Base-by-base conservation (phyloP, 30 jellyfish, hydroid and myxozoan genomes). In the Aurelia sp. region DNA sequence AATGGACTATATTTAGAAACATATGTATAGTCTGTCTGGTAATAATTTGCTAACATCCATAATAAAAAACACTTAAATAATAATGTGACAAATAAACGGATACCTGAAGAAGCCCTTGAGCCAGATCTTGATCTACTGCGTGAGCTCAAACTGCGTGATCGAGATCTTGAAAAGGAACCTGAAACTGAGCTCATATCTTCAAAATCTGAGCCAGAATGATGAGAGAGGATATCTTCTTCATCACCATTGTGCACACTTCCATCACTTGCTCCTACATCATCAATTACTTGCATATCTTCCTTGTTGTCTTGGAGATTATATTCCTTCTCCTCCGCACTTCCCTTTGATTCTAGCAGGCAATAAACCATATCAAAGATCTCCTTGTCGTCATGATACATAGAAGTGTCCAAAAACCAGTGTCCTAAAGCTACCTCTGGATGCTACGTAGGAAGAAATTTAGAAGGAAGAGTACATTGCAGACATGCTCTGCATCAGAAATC, bases 221-320 rank as follows among this genome's bases (percentile, higher is more conserved):
- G 81, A 3, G 98, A 91, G 33, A 81, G 47, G 76, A 73, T 60
- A 64, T 85, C 84, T 50, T 86, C 88, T 47, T 86, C 96, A 47
- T 85, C 96, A 31, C 69, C 92, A 76, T 89, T 47, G 13, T 76
- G 89, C 17, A 44, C 66, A 18, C 81, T 78, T 5, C 82, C 92
- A 48, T 84, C 96, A 50, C 87, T 73, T 13, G 90, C 90, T 17
- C 86, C 92, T 6, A 91, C 90, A 74, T 73, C 98, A 74, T 91
- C 98, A 53, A 91, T 82, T 7, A 91, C 98, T 86, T 91, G 89
- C 96, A 91, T 91, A 40, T 86, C 92, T 11, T 71, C 95, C 66
- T 89, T 76, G 86, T 85, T 93, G 76, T 91, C 90, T 50, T 91
- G 96, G 22, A 81, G 76, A 31, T 78, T 72, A 60, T 65, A 79